These are phyloP conservation scores for Microplitis mediator DNA, from an alignment of 1,140 invertebrate species.

Conservation along the genomic window DNA sequence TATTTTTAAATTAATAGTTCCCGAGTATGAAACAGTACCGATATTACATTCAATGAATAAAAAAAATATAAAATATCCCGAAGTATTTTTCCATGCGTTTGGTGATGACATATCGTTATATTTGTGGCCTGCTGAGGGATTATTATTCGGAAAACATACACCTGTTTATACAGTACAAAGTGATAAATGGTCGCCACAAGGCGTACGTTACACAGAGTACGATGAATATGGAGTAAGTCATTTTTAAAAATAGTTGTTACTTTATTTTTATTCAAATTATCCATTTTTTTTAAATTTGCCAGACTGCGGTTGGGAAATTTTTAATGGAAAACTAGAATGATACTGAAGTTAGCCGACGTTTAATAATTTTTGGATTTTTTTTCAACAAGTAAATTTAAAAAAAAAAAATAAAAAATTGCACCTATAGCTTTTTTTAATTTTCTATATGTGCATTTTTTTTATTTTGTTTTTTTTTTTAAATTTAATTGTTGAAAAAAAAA, in stretches of 20 bases:
- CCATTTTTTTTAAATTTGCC: too few relatives aligned
- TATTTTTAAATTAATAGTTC: neutral
- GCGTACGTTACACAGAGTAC: constrained; percentile 19
- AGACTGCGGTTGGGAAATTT: too few relatives aligned
- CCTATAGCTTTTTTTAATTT: too few relatives aligned
- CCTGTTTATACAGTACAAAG: constrained; percentile 18
- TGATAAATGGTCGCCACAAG: constrained; percentile 2
- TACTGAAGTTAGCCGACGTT: too few relatives aligned
- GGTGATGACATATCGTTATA: constrained; percentile 10
- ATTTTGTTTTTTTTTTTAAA: too few relatives aligned
- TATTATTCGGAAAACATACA: constrained; percentile 20
- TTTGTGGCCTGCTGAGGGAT: constrained; percentile 18
- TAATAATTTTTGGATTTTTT: too few relatives aligned
- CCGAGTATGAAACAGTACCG: constrained; percentile 17
- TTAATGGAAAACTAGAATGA: too few relatives aligned
- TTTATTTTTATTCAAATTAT: too few relatives aligned
- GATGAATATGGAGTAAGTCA: constrained; percentile 21
- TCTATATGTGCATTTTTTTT: too few relatives aligned
- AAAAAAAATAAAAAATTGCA: too few relatives aligned
- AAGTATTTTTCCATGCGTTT: constrained; percentile 18
- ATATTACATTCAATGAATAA: constrained; percentile 6
- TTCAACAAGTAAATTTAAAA: too few relatives aligned
- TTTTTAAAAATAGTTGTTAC: neutral
- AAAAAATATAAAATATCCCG: constrained; percentile 6
- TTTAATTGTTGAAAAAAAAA: too few relatives aligned